phyloP scores from a whole-genome alignment of 2,113 vertebrate genomes.

The Prinia subflava region DNA sequence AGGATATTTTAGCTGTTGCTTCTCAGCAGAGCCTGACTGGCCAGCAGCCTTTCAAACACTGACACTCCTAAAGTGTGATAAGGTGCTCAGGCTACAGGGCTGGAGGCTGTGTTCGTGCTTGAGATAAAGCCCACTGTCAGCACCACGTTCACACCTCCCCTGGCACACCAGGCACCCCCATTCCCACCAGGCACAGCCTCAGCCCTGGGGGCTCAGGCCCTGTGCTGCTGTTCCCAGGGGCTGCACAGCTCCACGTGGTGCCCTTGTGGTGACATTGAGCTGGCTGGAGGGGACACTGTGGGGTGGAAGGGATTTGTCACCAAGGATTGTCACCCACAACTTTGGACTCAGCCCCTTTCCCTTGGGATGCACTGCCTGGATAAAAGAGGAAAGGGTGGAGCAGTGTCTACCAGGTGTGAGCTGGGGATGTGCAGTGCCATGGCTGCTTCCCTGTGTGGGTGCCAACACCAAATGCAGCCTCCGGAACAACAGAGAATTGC shows the following conservation, averaged over 20 bases:
- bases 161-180: background rate
- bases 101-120: conserved; percentile 56
- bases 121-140: conserved; percentile 67
- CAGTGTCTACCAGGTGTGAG: background rate
- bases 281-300: background rate
- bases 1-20: conserved; percentile 60
- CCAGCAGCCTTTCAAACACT: background rate
- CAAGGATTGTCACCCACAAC: background rate
- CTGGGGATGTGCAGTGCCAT: background rate
- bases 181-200: background rate
- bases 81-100: conserved; percentile 2
- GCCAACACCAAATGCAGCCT: background rate
- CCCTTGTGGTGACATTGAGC: conserved; percentile 55
- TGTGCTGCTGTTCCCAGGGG: background rate
- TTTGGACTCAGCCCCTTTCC: background rate
- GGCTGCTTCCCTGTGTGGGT: background rate
- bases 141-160: conserved; percentile 17
- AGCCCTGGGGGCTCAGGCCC: background rate
- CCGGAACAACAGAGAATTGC: background rate
- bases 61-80: conserved; percentile 62
- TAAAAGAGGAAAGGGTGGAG: background rate
- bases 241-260: background rate
- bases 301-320: background rate
- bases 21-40: conserved; percentile 51
- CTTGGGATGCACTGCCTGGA: background rate